phyloP scores from a whole-genome alignment of 2,888 invertebrate genomes.

The Athalia cordata region DNA sequence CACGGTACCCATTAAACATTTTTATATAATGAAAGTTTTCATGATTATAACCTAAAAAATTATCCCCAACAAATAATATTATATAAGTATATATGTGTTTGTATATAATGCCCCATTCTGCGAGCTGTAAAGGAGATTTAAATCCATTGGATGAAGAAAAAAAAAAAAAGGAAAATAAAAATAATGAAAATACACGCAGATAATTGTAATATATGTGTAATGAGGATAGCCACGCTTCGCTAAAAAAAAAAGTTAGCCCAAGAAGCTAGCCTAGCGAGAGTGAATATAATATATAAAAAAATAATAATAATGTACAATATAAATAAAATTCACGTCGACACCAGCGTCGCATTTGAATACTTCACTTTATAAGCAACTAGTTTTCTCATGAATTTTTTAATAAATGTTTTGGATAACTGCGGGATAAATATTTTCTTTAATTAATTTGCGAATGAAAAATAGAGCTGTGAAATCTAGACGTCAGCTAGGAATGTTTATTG shows the following conservation, averaged over 20 bases:
- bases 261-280: conserved; percentile 40
- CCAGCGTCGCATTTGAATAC: too few species aligned
- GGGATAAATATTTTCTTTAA: too few species aligned
- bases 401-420: too few species aligned
- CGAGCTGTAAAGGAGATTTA: conserved; percentile 45
- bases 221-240: conserved; percentile 3
- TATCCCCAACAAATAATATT: neutral
- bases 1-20: conserved; percentile 43
- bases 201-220: neutral
- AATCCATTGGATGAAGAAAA: conserved; percentile 7
- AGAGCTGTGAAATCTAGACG: too few species aligned
- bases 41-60: conserved; percentile 4
- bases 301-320: conserved; percentile 24
- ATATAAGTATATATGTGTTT: conserved; percentile 4
- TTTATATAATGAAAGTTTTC: conserved; percentile 43
- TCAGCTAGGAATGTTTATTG: neutral
- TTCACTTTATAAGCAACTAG: too few species aligned
- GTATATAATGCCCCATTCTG: conserved; percentile 61
- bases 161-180: conserved; percentile 15
- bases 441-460: too few species aligned
- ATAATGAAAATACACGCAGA: neutral
- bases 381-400: too few species aligned
- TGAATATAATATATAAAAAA: neutral
- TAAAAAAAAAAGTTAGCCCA: conserved; percentile 30
- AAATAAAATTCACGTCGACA: conserved; percentile 18